Conservation (phyloP, 2,888 invertebrate species). For the Dynastes grantii region DNA sequence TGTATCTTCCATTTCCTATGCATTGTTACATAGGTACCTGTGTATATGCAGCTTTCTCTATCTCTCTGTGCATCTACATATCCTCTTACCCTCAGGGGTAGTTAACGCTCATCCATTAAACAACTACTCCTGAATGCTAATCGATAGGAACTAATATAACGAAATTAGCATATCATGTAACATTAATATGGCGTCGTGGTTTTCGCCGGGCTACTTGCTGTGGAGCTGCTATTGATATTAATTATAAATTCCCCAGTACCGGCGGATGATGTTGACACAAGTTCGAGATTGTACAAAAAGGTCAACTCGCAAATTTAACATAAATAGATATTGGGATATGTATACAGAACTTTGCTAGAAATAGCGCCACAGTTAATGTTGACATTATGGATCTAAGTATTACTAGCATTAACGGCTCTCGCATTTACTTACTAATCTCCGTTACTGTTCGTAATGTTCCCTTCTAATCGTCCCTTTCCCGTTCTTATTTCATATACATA, state of each 20-base stretch:
- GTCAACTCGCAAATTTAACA: constrained; percentile 16
- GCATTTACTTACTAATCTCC: no score
- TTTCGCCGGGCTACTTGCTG: constrained; percentile 28
- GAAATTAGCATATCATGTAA: constrained; percentile 47
- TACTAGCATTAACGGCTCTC: no score
- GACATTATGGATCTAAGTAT: no score
- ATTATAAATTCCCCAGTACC: constrained; percentile 27
- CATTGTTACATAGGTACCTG: neutral
- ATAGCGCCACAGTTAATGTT: no score
- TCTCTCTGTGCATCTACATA: neutral
- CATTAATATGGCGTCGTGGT: constrained; percentile 33
- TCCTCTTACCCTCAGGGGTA: neutral
- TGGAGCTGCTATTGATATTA: constrained; percentile 1
- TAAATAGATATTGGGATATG: neutral
- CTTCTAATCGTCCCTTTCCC: no score
- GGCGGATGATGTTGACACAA: constrained; percentile 22
- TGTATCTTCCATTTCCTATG: neutral
- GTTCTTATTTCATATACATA: no score
- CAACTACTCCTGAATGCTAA: constrained; percentile 31
- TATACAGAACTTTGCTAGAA: neutral
- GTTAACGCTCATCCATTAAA: constrained; percentile 28
- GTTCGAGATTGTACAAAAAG: constrained; percentile 10
- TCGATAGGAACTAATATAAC: constrained; percentile 46
- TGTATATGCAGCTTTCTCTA: neutral
- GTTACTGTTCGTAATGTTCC: no score